phyloP scores from a whole-genome alignment of 2,113 vertebrate species.

The Murina feae region DNA sequence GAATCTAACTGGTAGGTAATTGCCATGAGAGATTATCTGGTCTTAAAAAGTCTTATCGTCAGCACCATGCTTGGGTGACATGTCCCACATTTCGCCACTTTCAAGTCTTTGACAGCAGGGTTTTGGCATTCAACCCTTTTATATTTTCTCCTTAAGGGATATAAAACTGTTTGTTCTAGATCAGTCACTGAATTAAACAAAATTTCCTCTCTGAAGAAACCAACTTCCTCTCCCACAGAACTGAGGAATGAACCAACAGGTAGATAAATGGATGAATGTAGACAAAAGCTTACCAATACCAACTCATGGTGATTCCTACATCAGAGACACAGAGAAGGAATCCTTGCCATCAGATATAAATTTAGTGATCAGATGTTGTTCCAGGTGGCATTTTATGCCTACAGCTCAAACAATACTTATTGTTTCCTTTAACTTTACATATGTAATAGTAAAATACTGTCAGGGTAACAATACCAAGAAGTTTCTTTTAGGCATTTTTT shows the following conservation, averaged over 20 bases:
- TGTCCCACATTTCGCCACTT: background rate
- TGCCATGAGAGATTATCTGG: background rate
- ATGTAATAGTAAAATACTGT: background rate
- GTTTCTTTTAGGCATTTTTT: slow-evolving; percentile 58
- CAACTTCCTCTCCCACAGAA: background rate
- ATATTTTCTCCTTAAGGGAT: background rate
- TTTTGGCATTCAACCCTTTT: background rate
- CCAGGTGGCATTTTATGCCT: background rate
- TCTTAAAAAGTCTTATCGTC: background rate
- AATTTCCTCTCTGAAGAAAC: slow-evolving; percentile 17
- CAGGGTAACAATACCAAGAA: slow-evolving; percentile 54
- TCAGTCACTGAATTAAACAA: slow-evolving; percentile 11
- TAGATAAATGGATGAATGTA: background rate
- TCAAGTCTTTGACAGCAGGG: background rate
- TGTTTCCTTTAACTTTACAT: background rate
- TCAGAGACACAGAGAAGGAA: background rate
- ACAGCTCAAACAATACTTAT: background rate
- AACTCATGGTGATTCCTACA: slow-evolving; percentile 20
- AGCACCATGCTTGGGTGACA: background rate
- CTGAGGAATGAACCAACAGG: background rate
- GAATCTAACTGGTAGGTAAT: background rate
- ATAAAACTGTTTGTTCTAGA: slow-evolving; percentile 9
- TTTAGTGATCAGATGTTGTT: background rate
- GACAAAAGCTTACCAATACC: background rate
- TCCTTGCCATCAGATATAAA: background rate